phyloP scores from a whole-genome alignment of 2,888 invertebrate species.

The Charanyca ferruginea region DNA sequence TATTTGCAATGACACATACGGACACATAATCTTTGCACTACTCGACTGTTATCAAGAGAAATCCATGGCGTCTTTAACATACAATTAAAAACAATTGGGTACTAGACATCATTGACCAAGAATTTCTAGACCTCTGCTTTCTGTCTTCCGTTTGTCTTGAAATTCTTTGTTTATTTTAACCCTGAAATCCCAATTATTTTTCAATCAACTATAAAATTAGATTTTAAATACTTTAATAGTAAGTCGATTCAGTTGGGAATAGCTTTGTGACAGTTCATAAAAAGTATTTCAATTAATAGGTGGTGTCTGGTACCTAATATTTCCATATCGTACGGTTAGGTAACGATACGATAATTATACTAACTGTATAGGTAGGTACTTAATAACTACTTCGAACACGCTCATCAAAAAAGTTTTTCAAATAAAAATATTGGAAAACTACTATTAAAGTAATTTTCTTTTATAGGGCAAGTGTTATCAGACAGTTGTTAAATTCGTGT shows the following conservation, averaged over 20 bases:
- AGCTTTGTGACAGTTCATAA: no score
- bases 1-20: conserved; percentile 34
- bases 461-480: conserved; percentile 5
- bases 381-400: conserved; percentile 10
- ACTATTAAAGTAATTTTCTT: conserved; percentile 13
- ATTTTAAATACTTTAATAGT: no score
- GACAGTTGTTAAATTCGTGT: background rate
- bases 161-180: no score
- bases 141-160: no score
- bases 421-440: conserved; percentile 18
- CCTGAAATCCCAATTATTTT: no score
- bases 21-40: conserved; percentile 12
- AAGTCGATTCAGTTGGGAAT: no score
- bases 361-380: background rate
- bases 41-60: background rate
- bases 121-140: no score
- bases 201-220: no score
- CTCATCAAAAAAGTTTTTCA: conserved; percentile 4
- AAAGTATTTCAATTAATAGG: no score
- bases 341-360: conserved; percentile 8
- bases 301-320: no score
- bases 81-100: background rate
- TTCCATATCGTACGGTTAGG: background rate
- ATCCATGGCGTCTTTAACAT: conserved; percentile 25
- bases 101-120: no score